phyloP scores from a whole-genome alignment of 2,797 vertebrate genomes.

The Pygocentrus nattereri region DNA sequence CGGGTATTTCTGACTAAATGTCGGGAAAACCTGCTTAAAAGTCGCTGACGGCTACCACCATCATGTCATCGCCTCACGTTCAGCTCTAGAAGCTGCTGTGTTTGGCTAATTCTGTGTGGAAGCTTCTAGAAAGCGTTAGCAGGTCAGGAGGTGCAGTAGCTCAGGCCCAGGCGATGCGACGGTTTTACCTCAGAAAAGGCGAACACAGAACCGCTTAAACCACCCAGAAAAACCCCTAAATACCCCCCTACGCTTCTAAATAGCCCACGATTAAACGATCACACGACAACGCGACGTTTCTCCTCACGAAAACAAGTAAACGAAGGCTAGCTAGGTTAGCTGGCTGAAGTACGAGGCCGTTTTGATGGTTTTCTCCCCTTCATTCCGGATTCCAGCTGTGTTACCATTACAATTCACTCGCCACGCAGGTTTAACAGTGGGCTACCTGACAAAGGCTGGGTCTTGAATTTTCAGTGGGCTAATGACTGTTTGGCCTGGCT shows the following conservation, averaged over 20 bases:
- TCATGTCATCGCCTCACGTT: neutral
- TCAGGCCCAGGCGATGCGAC: no score
- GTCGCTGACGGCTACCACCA: slow-evolving; percentile 42
- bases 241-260: no score
- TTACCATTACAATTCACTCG: neutral
- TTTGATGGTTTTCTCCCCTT: neutral
- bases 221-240: neutral
- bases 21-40: slow-evolving; percentile 32
- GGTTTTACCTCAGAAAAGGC: slow-evolving; percentile 6
- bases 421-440: slow-evolving; percentile 26
- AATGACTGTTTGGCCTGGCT: slow-evolving; percentile 16
- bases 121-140: neutral
- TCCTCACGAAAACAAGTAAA: neutral
- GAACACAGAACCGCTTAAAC: neutral
- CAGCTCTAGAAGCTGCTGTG: neutral
- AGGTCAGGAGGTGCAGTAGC: neutral
- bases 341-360: no score
- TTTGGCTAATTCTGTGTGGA: neutral
- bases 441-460: neutral
- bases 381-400: neutral
- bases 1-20: slow-evolving; percentile 5
- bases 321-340: no score
- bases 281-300: neutral
- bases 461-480: slow-evolving; percentile 1
- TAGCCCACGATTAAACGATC: neutral